phyloP scores from a whole-genome alignment of 2,888 invertebrate species.

The Stenoptilia bipunctidactyla region DNA sequence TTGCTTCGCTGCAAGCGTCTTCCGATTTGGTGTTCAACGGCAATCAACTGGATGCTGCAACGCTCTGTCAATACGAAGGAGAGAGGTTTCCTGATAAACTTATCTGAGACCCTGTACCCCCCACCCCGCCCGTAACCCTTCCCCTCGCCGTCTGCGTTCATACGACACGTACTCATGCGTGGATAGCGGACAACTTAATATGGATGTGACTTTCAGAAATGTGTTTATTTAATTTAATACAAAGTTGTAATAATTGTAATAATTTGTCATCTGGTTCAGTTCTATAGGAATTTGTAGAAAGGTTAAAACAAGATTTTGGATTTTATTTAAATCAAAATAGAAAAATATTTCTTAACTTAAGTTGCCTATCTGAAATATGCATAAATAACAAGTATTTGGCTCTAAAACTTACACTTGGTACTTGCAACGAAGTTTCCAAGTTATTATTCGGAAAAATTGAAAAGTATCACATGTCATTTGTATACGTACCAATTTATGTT shows the following conservation, averaged over 20 bases:
- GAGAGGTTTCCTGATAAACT: conserved; percentile 69
- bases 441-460: conserved; percentile 13
- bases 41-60: conserved; percentile 63
- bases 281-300: no score
- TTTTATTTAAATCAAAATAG: no score
- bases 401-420: not conserved
- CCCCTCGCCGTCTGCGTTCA: conserved; percentile 48
- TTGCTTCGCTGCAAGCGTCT: conserved; percentile 43
- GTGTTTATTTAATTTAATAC: no score
- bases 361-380: not conserved
- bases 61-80: conserved; percentile 67
- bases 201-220: not conserved
- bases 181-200: not conserved
- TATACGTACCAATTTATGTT: conserved; percentile 31
- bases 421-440: conserved; percentile 22
- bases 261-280: no score
- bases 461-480: conserved; percentile 23
- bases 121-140: conserved; percentile 20
- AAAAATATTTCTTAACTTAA: no score
- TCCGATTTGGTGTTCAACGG: conserved; percentile 42
- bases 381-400: not conserved
- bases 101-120: conserved; percentile 42
- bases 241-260: no score
- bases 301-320: no score
- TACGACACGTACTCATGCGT: conserved; percentile 49